Percentiles rank a stretch among this genome's conserved stretches.
phyloP scores from a whole-genome alignment of 2,888 invertebrate species.

The Hydropsyche betteni region DNA sequence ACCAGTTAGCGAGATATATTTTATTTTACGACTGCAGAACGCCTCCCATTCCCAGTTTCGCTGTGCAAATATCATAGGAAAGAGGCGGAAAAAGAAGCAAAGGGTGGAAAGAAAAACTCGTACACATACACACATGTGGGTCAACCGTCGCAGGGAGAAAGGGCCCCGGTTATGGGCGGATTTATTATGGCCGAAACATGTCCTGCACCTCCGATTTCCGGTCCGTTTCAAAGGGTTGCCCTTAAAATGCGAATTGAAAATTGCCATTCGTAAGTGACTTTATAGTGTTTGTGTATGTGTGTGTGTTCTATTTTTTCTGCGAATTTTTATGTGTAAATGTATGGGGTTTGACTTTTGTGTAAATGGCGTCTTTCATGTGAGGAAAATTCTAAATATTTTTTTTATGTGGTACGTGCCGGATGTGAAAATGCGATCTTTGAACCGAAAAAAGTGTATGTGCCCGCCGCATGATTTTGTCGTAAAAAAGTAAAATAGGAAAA shows the following conservation, averaged over 20 bases:
- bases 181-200: slow-evolving; percentile 8
- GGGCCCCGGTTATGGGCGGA: not conserved
- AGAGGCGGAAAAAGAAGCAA: too few relatives aligned
- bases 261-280: too few relatives aligned
- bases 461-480: too few relatives aligned
- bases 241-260: not conserved
- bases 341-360: not conserved
- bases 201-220: slow-evolving; percentile 23
- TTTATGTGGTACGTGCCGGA: too few relatives aligned
- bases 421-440: too few relatives aligned
- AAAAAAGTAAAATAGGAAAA: too few relatives aligned
- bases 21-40: slow-evolving; percentile 31
- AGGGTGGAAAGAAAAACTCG: not conserved
- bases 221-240: not conserved
- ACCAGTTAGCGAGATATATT: slow-evolving; percentile 27
- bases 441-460: too few relatives aligned
- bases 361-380: not conserved
- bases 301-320: too few relatives aligned
- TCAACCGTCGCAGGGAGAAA: slow-evolving; percentile 15
- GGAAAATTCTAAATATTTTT: not conserved
- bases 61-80: slow-evolving; percentile 10
- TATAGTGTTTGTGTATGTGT: too few relatives aligned
- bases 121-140: slow-evolving; percentile 5
- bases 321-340: not conserved
- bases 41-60: slow-evolving; percentile 24